Conservation (phyloP, 30 jellyfish, hydroid and myxozoan genomes). For the Aurelia aurita region DNA sequence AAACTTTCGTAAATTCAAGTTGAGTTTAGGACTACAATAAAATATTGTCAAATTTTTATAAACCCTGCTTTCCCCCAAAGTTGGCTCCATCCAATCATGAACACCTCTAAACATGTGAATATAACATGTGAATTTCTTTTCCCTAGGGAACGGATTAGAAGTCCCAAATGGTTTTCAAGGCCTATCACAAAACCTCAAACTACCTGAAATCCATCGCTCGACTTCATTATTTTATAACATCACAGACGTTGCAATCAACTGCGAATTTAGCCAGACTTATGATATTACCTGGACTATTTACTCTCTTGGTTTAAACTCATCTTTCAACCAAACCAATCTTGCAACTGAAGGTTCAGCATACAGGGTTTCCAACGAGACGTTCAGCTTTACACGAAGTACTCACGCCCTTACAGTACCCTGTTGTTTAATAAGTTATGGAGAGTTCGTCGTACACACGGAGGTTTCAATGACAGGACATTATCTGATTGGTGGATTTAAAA, state of each 20-base stretch:
- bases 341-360: slow-evolving; percentile 13
- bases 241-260: slow-evolving; percentile 1
- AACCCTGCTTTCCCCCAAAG: no score
- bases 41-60: no score
- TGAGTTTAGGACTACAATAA: no score
- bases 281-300: slow-evolving; percentile 23
- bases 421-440: slow-evolving; percentile 31
- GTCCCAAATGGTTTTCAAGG: slow-evolving; percentile 28
- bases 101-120: no score
- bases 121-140: no score
- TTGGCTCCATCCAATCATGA: no score
- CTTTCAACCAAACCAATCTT: slow-evolving; percentile 11
- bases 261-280: slow-evolving; percentile 28
- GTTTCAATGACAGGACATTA: slow-evolving; percentile 43
- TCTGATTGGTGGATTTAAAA: slow-evolving; percentile 43
- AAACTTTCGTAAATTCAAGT: no score
- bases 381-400: not conserved
- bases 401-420: slow-evolving; percentile 31
- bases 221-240: not conserved
- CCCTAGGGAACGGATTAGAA: slow-evolving; percentile 27
- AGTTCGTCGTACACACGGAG: slow-evolving; percentile 13
- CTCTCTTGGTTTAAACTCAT: slow-evolving; percentile 20
- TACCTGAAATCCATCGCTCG: slow-evolving; percentile 13
- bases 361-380: slow-evolving; percentile 18
- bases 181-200: not conserved